phyloP scores from a whole-genome alignment of 2,113 vertebrate genomes.

The Psophia crepitans region DNA sequence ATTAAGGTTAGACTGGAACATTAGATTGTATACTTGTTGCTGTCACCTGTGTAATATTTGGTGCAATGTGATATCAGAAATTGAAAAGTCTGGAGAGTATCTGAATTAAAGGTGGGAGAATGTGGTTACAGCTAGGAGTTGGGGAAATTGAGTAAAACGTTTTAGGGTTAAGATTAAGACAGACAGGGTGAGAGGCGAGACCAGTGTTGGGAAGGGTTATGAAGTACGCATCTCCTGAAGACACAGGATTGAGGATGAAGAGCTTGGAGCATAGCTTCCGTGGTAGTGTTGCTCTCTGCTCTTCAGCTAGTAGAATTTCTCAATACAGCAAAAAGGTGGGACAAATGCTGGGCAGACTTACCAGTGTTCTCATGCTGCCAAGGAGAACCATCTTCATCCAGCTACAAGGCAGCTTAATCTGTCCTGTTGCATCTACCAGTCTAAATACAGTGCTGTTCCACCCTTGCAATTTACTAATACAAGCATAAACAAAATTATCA shows the following conservation, averaged over 20 bases:
- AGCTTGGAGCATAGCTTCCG: not conserved
- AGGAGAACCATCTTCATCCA: not conserved
- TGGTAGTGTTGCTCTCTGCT: not conserved
- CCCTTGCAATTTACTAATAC: not conserved
- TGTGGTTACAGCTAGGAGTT: not conserved
- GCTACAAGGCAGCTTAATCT: not conserved
- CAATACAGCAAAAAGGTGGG: not conserved
- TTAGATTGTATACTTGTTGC: not conserved
- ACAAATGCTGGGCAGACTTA: not conserved
- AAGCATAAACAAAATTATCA: not conserved
- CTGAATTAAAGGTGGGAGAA: not conserved
- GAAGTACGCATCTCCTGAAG: not conserved
- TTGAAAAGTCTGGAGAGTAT: not conserved
- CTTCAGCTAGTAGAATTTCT: not conserved
- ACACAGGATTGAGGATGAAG: not conserved
- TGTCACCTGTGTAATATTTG: not conserved
- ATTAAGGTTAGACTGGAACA: not conserved
- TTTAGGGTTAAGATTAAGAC: not conserved
- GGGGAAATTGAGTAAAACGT: not conserved
- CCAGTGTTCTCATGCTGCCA: not conserved
- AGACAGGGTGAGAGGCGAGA: not conserved
- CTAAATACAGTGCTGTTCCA: not conserved
- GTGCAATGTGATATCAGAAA: not conserved
- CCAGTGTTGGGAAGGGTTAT: not conserved
- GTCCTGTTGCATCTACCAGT: not conserved